Evolutionary conservation across 1,140 invertebrate genomes (phyloP), one percentile per base, ranked within the genome.

Genomic region (Micrasema minimum): DNA sequence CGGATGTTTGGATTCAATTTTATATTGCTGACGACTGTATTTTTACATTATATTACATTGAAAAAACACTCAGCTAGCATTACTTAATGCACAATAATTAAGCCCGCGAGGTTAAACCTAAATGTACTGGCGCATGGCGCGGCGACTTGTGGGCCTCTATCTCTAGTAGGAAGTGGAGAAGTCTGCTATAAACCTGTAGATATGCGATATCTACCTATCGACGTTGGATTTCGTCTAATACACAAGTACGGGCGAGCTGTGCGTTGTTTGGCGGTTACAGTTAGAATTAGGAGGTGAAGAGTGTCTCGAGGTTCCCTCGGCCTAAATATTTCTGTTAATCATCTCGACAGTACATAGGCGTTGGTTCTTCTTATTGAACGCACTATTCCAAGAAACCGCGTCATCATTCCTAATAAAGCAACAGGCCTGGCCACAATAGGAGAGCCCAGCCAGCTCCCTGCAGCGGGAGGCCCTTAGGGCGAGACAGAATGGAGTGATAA

Each of bases 351-450:
- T 38, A 59, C 55, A 31, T 11, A 55, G 51, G 26, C 35, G 16
- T 35, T 6, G 43, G 20, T 67, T 67, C 65, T 50, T 43, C 50
- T 67, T 67, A 67, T 55, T 41, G 65, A 37, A 67, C 11, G 37
- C 22, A 16, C 20, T 57, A 57, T 67, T 67, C 51, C 37, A 9
- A 67, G 65, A 67, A 67, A 9, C 22, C 18, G 65, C 22, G 50
- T 41, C 62, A 57, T 67, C 65, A 67, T 57, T 41, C 35, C 38
- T 38, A 53, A 67, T 55, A 67, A 23, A 43, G 43, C 11, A n/a
- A n/a, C 43, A 46, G 22, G 12, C 45, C 23, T 14, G n/a, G 61
- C 7, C 43, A 46, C 22, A 31, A 26, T 35, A 22, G 61, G 43
- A 64, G 4, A 64, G 12, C 22, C 16, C 23, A 46, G 18, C 59